Conservation (phyloP, 2,888 invertebrate species). For the Teleiodes luculella region DNA sequence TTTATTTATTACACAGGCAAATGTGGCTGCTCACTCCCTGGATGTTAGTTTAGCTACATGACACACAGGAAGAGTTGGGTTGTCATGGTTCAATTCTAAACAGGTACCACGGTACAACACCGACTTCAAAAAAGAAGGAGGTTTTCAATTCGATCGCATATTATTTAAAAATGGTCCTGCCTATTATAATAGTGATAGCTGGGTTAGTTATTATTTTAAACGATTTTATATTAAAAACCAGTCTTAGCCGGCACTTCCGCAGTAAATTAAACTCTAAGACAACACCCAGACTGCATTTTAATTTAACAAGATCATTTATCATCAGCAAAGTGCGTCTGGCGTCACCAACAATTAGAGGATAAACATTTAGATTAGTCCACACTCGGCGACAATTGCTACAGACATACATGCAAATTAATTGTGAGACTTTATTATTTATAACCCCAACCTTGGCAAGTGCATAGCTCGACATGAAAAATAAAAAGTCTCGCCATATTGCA, state of each 20-base stretch:
- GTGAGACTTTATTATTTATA: constrained; percentile 14
- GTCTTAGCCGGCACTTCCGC: background rate
- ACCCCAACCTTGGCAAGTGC: background rate
- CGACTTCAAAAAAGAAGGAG: too few relatives aligned
- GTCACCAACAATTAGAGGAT: constrained; percentile 3
- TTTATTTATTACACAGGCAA: too few relatives aligned
- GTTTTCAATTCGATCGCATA: too few relatives aligned
- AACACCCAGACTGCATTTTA: background rate
- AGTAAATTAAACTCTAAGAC: background rate
- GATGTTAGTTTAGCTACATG: too few relatives aligned
- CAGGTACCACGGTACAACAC: too few relatives aligned
- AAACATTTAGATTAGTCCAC: constrained; percentile 8
- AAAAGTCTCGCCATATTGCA: background rate
- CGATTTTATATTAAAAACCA: background rate
- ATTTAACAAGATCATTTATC: constrained; percentile 14
- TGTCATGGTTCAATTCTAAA: too few relatives aligned
- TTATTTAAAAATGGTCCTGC: too few relatives aligned
- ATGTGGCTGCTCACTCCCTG: too few relatives aligned
- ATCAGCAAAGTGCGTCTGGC: background rate
- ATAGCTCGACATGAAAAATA: background rate
- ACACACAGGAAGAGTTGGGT: too few relatives aligned
- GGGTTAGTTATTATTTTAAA: background rate
- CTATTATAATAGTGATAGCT: too few relatives aligned
- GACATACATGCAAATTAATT: constrained; percentile 55
- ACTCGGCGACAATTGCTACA: constrained; percentile 34